A percentile compares a stretch with the other conserved stretches of the same genome.
Evolutionary conservation across 2,888 invertebrate genomes (phyloP).

Genomic region (Xanthorhoe designata): DNA sequence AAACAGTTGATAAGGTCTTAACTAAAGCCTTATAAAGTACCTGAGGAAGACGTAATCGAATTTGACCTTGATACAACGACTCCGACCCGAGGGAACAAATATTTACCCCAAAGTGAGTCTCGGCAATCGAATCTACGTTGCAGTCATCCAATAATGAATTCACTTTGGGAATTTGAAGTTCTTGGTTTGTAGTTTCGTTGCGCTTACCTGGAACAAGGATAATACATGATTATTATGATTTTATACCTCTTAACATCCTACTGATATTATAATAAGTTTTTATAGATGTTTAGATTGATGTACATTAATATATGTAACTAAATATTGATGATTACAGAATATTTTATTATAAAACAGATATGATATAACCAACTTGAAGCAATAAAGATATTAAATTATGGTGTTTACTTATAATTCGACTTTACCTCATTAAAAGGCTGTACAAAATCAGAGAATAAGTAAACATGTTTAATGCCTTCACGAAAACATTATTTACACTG

Average conservation of each 20-base stretch:
- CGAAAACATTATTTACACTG: constrained; percentile 17
- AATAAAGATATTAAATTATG: neutral
- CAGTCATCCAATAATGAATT: constrained; percentile 33
- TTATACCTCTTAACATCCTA: too few relatives aligned
- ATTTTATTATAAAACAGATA: too few relatives aligned
- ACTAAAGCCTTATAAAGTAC: too few relatives aligned
- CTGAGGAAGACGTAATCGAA: constrained; percentile 18
- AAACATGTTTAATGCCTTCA: neutral
- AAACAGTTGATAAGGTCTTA: neutral
- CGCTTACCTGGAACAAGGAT: constrained; percentile 34
- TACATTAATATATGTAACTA: too few relatives aligned
- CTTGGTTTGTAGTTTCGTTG: constrained; percentile 4
- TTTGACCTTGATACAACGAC: constrained; percentile 25
- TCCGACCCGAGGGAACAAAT: constrained; percentile 25
- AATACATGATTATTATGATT: neutral
- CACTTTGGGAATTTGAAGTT: constrained; percentile 20
- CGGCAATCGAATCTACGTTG: constrained; percentile 26
- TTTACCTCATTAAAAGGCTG: neutral
- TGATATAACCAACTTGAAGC: too few relatives aligned
- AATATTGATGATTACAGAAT: too few relatives aligned
- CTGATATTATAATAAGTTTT: too few relatives aligned
- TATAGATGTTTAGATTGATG: too few relatives aligned
- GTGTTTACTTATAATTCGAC: neutral
- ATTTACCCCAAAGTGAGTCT: constrained; percentile 27
- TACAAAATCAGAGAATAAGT: neutral